phyloP scores from a whole-genome alignment of 2,797 vertebrate genomes.

The Rhinogobio ventralis region DNA sequence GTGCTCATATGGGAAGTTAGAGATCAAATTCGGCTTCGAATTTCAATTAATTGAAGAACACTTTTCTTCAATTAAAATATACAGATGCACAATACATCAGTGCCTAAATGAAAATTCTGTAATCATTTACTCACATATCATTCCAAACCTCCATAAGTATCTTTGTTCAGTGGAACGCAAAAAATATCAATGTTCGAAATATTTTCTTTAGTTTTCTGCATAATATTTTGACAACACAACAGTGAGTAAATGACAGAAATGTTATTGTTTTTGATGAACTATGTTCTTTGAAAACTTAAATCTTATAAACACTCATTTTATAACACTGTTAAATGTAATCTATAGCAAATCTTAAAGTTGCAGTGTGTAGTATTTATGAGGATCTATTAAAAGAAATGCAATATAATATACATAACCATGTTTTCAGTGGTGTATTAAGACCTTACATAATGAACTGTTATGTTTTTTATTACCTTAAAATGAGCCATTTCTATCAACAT shows the following conservation, averaged over 20 bases:
- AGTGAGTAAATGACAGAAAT: background rate
- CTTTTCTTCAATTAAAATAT: background rate
- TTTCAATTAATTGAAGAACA: too few relatives aligned
- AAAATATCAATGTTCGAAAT: background rate
- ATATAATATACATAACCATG: too few relatives aligned
- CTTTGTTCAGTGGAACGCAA: background rate
- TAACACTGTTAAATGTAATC: background rate
- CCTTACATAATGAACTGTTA: too few relatives aligned
- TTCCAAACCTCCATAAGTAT: background rate
- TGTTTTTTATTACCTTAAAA: too few relatives aligned
- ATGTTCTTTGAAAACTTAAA: background rate
- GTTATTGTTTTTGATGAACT: background rate
- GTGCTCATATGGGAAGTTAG: background rate
- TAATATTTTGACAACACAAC: background rate
- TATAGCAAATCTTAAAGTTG: background rate
- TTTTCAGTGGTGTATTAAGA: too few relatives aligned
- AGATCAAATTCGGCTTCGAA: background rate
- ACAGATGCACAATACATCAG: too few relatives aligned
- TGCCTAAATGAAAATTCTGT: background rate
- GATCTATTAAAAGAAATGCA: too few relatives aligned
- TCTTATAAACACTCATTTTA: background rate
- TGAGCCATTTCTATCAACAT: too few relatives aligned
- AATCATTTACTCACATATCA: background rate
- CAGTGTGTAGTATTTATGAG: too few relatives aligned
- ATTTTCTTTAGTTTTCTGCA: background rate